Base-by-base conservation (phyloP, 2,888 invertebrate genomes). In the Drosophila mimica region DNA sequence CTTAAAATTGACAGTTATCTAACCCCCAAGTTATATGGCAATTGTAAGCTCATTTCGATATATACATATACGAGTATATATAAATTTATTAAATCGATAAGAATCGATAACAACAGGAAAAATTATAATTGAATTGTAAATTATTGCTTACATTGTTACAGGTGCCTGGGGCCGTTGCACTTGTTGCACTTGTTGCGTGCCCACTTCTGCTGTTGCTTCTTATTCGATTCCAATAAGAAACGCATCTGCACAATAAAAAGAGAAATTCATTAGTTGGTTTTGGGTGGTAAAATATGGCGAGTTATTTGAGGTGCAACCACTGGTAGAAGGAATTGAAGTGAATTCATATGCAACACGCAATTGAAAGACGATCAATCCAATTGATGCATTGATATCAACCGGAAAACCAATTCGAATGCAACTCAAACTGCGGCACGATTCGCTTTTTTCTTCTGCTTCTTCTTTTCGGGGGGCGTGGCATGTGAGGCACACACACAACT, bases 331-430 rank as follows among this genome's bases (percentile, higher is more conserved):
- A 57, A 82, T 83, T 88, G 34, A 77, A 79, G 88, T 88, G 56
- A 74, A 25, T 25, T 25, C 25, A 25, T 80, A 83, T 83, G 83
- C 83, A 67, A 51, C 74, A 65, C 83, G 83, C 89, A 86, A 33
- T 46, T 56, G 76, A 48, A 34, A 75, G 61, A 59, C 72, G 70
- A 75, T 86, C 83, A 86, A 75, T 83, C 86, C 83, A 86, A 73
- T 88, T 88, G 87, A 88, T 86, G 87, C 78, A 69, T 69, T 72
- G 73, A 72, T 73, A 79, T 79, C 63, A 76, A 58, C 64, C 82
- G 75, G 73, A 70, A 76, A 72, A 82, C 77, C 58, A 60, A 80
- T 76, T 70, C 71, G 65, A 75, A 79, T 79, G 70, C 76, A 51
- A 25, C 53, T 59, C 33, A 33, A 52, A 31, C 30, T 51, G 53